Base-by-base conservation (phyloP, 2,113 vertebrate genomes). In the Lophura nycthemera region DNA sequence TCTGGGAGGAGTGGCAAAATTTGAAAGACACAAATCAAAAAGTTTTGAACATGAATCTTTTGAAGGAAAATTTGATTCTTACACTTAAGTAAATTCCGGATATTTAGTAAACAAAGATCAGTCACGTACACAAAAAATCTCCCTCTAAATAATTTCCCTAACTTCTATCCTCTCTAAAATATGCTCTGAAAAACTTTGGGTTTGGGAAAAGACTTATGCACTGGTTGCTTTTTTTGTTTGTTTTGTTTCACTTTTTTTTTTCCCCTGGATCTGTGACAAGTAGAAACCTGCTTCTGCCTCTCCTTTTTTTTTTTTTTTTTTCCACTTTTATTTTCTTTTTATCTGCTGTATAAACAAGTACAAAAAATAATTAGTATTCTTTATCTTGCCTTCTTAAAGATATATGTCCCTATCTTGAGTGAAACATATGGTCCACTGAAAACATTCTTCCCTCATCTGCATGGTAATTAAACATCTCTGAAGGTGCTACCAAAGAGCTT, bases 91-190 rank as follows among this genome's bases (percentile, higher is more conserved):
- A 75, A 86, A 81, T 71, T 67, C 56, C 42, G 83, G 36, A 32
- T 88, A 42, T 66, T 38, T 71, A 56, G 34, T 56, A 84, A 94
- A 93, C 40, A 69, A 45, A 86, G 72, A 88, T 74, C 60, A 83
- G 65, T 38, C 38, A 63, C 22, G 56, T 88, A 80, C 45, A 85
- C 72, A 83, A 63, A 90, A 88, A 86, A 88, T 45, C 13, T 38
- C 4, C 38, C 54, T 75, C 30, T 25, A 34, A 81, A 75, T 56
- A 75, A 77, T 71, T 88, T n/a, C 70, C 82, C 20, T 2, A 10
- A 75, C 12, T 67, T 72, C 57, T 81, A 36, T 40, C 22, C 11
- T 63, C 65, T 83, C 30, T 82, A 82, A 94, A 84, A 92, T 32
- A 84, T 20, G 30, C n/a, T 64, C 25, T 40, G 36, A 66, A 11